Evolutionary conservation across 2,797 vertebrate species (phyloP).

Genomic region (Semaprochilodus insignis): DNA sequence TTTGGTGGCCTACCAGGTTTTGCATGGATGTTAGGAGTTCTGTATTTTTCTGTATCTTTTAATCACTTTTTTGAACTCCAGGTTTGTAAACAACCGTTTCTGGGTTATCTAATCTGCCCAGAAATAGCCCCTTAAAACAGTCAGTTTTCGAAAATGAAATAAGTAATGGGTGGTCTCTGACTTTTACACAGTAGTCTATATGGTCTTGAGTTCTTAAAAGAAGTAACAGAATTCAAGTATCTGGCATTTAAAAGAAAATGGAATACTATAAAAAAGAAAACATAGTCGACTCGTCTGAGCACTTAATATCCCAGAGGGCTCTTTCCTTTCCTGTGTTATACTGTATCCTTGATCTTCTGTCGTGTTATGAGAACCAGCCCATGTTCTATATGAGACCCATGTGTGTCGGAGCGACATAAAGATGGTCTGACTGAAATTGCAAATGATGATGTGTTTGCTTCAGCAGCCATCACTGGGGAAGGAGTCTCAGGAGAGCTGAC

Average conservation of each 20-base stretch:
- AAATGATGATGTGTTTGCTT: conserved; percentile 69
- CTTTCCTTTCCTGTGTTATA: conserved; percentile 44
- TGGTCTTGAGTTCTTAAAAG: background rate
- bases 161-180: no score
- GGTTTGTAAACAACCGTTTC: no score
- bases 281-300: conserved; percentile 29
- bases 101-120: no score
- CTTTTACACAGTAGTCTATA: no score
- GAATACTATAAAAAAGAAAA: background rate
- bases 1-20: no score
- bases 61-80: no score
- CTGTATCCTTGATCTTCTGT: conserved; percentile 46
- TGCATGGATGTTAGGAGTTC: no score
- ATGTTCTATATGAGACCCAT: conserved; percentile 56
- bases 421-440: conserved; percentile 49
- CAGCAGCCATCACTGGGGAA: conserved; percentile 60
- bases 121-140: no score
- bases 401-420: conserved; percentile 51
- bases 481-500: conserved; percentile 64
- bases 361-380: conserved; percentile 28
- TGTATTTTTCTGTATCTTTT: no score
- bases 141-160: no score
- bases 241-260: no score
- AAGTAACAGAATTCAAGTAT: background rate
- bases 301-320: conserved; percentile 48